These are phyloP conservation scores for Smutsia gigantea DNA, from an alignment of 2,797 vertebrate genomes.

Conservation along the genomic window DNA sequence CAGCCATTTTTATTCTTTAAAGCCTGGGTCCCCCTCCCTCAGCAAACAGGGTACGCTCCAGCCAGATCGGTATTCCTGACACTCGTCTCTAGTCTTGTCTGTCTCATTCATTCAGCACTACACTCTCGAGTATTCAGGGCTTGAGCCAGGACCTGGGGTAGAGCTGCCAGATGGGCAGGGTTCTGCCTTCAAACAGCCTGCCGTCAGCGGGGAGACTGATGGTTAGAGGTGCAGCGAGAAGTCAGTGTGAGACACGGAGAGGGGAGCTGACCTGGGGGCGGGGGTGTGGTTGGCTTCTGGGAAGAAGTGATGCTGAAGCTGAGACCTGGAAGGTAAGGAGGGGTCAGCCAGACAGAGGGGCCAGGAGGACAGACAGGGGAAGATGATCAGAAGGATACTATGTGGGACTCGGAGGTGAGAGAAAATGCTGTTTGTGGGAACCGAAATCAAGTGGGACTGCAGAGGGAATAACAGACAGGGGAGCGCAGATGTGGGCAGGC, in stretches of 20 bases:
- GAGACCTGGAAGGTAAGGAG: background rate
- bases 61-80: background rate
- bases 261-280: background rate
- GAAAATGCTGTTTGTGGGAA: background rate
- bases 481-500: background rate
- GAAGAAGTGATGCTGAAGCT: background rate
- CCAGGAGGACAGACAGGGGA: background rate
- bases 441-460: background rate
- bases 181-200: background rate
- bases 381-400: background rate
- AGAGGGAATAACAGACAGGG: background rate
- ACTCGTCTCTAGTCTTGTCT: background rate
- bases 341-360: background rate
- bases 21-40: background rate
- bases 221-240: background rate
- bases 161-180: background rate
- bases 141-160: background rate
- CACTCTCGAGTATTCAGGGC: background rate
- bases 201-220: background rate
- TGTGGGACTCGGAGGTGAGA: background rate
- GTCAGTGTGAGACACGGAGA: background rate
- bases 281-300: background rate
- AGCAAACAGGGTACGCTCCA: background rate
- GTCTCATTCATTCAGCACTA: slow-evolving; percentile 8
- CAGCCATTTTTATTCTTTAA: slow-evolving; percentile 35